Conservation (phyloP, 2,113 vertebrate species). For the Octodon degus region DNA sequence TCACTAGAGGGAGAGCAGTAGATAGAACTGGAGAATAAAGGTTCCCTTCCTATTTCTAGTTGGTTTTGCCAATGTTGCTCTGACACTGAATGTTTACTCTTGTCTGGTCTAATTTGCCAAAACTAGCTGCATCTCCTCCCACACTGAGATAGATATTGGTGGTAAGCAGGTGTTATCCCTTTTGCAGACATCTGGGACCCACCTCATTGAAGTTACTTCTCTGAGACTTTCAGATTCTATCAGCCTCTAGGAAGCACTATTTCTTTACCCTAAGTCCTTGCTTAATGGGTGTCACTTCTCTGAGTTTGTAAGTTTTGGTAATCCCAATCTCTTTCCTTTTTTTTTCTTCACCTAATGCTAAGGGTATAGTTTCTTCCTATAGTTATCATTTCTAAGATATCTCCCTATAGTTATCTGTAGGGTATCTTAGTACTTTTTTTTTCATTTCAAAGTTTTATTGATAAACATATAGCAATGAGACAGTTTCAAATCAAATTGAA, state of each 20-base stretch:
- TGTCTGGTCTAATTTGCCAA: background rate
- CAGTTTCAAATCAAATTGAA: no score
- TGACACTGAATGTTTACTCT: background rate
- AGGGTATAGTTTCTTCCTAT: background rate
- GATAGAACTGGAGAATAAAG: background rate
- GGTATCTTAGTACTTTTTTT: background rate
- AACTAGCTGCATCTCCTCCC: background rate
- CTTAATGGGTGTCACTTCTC: background rate
- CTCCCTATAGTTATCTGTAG: background rate
- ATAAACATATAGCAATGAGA: no score
- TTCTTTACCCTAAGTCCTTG: background rate
- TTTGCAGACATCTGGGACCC: background rate
- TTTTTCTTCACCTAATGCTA: slow-evolving; percentile 6
- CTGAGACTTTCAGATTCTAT: background rate
- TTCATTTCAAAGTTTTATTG: no score
- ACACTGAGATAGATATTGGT: background rate
- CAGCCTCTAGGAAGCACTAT: background rate
- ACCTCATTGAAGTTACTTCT: background rate
- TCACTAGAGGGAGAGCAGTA: background rate
- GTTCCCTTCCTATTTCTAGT: background rate
- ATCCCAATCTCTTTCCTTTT: background rate
- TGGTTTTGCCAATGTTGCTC: background rate
- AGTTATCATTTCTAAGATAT: background rate
- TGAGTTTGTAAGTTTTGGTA: slow-evolving; percentile 11
- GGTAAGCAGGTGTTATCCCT: background rate